Evolutionary conservation across 2,888 invertebrate species (phyloP), one percentile per base, ranked within the genome.

Genomic region (Chrysomela aeneicollis): DNA sequence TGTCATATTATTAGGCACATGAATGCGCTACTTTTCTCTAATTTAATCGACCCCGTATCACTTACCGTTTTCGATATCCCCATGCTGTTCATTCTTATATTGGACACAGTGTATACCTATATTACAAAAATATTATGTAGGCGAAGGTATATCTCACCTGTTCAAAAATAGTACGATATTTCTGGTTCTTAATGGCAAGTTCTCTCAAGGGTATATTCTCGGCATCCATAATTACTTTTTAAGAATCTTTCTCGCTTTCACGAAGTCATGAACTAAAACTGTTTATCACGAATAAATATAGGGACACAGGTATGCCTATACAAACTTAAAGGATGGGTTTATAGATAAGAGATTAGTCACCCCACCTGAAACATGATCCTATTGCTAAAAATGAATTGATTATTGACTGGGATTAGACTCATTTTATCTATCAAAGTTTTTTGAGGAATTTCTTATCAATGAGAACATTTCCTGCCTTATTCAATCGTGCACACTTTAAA

Each of bases 151-250:
- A 15, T 42, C 42, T 42, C 15, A 59, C 59, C 52, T 51, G 59
- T 22, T 59, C 51, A 59, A 59, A 59, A 51, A 59, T 59, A 22
- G 6, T 8, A 8, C 59, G 35, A 51, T 59, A 59, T 22, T 32
- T 30, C 8, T 52, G 35, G n/a, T 15, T 21, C n/a, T 26, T 18
- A 37, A 12, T 15, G 12, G 19, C 37, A 15, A 35, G 17, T 6
- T 59, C 37, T 22, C 22, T 50, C 22, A 59, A 22, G 8, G 59
- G 49, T 12, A 37, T 51, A 22, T 26, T 55, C 35, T 55, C 55
- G n/a, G 21, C 19, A 8, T n/a, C 22, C 49, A 49, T 21, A 6
- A 42, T 42, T 42, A 9, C 2, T n/a, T n/a, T 18, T 47, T 6
- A 15, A 10, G 6, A 9, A 17, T 47, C 10, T 47, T 21, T 49